Conservation (phyloP, 2,113 vertebrate species). For the Sebastes fasciatus region DNA sequence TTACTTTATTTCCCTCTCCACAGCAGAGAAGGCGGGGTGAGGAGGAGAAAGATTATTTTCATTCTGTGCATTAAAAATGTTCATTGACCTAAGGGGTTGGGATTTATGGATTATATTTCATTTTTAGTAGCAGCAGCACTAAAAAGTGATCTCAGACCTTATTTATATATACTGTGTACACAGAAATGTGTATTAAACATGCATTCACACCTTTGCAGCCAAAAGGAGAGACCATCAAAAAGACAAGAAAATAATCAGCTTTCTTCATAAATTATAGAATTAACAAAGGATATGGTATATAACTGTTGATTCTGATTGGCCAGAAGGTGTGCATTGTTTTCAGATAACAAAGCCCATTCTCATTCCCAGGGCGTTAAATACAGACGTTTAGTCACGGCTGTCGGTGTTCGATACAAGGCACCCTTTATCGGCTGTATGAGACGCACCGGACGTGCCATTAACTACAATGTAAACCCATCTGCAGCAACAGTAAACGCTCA, state of each 20-base stretch:
- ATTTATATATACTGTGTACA: not conserved
- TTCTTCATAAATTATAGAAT: not conserved
- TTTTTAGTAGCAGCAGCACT: not conserved
- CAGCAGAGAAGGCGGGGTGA: conserved; percentile 6
- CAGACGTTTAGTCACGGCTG: too few species aligned
- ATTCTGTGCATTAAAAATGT: conserved; percentile 23
- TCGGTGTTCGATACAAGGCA: too few species aligned
- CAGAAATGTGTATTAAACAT: not conserved
- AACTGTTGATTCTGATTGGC: not conserved
- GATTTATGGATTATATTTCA: conserved; percentile 7
- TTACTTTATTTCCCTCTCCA: conserved; percentile 4
- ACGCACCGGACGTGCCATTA: too few species aligned
- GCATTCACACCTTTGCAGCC: not conserved
- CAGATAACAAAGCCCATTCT: not conserved
- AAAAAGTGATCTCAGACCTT: not conserved
- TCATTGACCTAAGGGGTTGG: conserved; percentile 10
- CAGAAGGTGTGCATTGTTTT: not conserved
- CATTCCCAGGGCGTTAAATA: too few species aligned
- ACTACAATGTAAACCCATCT: too few species aligned
- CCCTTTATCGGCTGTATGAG: too few species aligned
- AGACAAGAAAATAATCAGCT: not conserved
- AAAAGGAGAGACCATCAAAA: not conserved
- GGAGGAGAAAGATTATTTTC: conserved; percentile 23
- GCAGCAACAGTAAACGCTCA: too few species aligned
- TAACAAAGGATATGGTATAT: not conserved